These are phyloP conservation scores for Pterostichus madidus DNA, from an alignment of 2,888 invertebrate species.

Conservation along the genomic window DNA sequence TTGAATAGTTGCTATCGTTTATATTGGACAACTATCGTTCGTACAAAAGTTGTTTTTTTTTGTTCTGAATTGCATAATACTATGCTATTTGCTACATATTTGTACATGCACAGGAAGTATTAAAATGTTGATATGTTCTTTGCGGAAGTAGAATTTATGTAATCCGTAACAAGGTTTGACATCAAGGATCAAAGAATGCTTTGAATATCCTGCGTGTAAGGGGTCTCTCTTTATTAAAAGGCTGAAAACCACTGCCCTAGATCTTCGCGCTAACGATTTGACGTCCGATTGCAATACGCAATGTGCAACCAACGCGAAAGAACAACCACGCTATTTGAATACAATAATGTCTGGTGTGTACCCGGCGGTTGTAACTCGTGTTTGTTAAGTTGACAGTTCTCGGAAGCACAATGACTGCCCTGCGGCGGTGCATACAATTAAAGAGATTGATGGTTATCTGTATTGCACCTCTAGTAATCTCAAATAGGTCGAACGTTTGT, in stretches of 20 bases:
- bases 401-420: slow-evolving; percentile 61
- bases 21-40: no score
- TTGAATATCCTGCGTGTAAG: slow-evolving; percentile 24
- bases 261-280: slow-evolving; percentile 65
- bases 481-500: slow-evolving; percentile 21
- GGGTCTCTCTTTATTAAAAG: slow-evolving; percentile 63
- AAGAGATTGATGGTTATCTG: slow-evolving; percentile 66
- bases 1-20: no score
- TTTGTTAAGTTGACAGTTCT: slow-evolving; percentile 66
- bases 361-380: slow-evolving; percentile 56
- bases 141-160: no score
- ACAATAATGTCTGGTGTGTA: slow-evolving; percentile 63
- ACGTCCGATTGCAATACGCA: slow-evolving; percentile 29
- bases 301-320: slow-evolving; percentile 27
- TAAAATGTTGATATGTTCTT: no score
- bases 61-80: no score
- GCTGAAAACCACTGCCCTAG: slow-evolving; percentile 58
- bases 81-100: no score
- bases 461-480: slow-evolving; percentile 59
- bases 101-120: no score
- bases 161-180: no score
- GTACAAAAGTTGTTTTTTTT: no score
- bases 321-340: slow-evolving; percentile 61
- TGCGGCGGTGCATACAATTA: slow-evolving; percentile 60
- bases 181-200: no score